These are phyloP conservation scores for Xestia rhomboidea DNA, from an alignment of 2,888 invertebrate genomes.

Conservation along the genomic window DNA sequence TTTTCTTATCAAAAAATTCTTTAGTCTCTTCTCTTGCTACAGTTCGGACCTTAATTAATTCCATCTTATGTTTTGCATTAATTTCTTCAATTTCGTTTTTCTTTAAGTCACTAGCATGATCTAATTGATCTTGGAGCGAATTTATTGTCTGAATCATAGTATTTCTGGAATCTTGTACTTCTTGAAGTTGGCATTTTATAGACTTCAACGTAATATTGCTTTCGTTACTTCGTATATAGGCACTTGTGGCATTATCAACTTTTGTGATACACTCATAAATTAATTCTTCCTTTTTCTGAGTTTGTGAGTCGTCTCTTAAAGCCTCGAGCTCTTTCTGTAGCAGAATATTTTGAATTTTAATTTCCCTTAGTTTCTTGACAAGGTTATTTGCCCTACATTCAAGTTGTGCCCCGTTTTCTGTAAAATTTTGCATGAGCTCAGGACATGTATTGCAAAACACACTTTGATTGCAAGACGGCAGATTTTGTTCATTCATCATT, in stretches of 20 bases:
- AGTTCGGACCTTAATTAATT: constrained; percentile 77
- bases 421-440: constrained; percentile 46
- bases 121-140: constrained; percentile 76
- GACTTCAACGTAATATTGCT: constrained; percentile 75
- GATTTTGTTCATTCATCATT: constrained; percentile 38
- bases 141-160: constrained; percentile 75
- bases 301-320: constrained; percentile 75
- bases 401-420: constrained; percentile 68
- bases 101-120: constrained; percentile 77
- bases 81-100: constrained; percentile 81
- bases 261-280: constrained; percentile 65
- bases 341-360: constrained; percentile 82
- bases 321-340: constrained; percentile 78
- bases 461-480: constrained; percentile 57
- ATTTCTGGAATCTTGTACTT: constrained; percentile 78
- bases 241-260: constrained; percentile 75
- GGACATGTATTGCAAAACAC: constrained; percentile 70
- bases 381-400: constrained; percentile 80
- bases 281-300: constrained; percentile 61
- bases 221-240: constrained; percentile 66
- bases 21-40: constrained; percentile 76
- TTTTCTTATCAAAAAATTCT: constrained; percentile 74
- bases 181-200: constrained; percentile 78
- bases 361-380: constrained; percentile 82
- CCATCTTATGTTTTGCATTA: constrained; percentile 78